Evolutionary conservation across 2,113 vertebrate species (phyloP).

Genomic region (Lathamus discolor): DNA sequence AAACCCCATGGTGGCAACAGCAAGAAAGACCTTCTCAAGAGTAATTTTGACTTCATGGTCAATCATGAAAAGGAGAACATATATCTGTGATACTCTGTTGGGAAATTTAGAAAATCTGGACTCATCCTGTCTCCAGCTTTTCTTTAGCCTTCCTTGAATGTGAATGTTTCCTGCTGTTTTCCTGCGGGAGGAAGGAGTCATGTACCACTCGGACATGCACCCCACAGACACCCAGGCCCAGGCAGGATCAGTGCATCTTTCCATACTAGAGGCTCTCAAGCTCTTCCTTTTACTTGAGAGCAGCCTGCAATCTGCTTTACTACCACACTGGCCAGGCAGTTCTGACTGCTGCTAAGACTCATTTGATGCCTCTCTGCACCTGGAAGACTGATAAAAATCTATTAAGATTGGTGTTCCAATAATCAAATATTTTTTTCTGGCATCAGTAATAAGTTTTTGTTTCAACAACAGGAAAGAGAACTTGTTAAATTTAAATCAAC

Average conservation of each 20-base stretch:
- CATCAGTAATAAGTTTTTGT: background rate
- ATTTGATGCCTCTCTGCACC: background rate
- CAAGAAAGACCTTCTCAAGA: background rate
- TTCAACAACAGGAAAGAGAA: background rate
- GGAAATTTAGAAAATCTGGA: background rate
- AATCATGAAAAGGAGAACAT: background rate
- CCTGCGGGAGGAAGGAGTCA: background rate
- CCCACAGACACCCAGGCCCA: background rate
- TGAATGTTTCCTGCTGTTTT: background rate
- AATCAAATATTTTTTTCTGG: background rate
- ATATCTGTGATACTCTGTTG: background rate
- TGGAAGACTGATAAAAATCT: background rate
- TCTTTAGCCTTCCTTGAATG: background rate
- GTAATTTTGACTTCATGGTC: background rate
- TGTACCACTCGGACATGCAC: no score
- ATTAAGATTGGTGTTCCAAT: background rate
- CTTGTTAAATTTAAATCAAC: background rate
- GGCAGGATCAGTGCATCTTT: background rate
- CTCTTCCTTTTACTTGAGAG: background rate
- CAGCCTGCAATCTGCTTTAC: background rate
- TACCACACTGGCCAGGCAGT: background rate
- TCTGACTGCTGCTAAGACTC: background rate
- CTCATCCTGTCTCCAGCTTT: background rate
- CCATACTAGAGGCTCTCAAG: background rate
- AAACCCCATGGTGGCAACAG: background rate